Conservation (phyloP, 2,888 invertebrate genomes). For the Leptinotarsa peninsularis region DNA sequence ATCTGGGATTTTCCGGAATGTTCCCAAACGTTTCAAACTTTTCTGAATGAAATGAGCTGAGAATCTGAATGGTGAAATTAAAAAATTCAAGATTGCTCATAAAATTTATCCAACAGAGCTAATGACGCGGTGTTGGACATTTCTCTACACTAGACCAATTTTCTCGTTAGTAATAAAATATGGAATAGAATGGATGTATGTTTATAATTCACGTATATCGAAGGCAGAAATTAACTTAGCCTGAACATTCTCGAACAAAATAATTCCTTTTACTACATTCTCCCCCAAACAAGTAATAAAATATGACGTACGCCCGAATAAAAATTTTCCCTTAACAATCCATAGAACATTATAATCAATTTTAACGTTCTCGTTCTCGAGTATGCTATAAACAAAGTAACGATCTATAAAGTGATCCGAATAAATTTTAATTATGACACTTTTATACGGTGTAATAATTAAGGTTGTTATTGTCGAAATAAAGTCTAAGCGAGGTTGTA, state of each 20-base stretch:
- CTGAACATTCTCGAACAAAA: conserved; percentile 12
- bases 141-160: not conserved
- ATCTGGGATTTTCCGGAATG: no score
- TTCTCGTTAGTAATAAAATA: not conserved
- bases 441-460: conserved; percentile 48
- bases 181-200: conserved; percentile 3
- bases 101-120: no score
- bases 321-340: conserved; percentile 43
- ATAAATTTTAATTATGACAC: conserved; percentile 51
- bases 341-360: conserved; percentile 50
- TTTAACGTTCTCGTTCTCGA: conserved; percentile 45
- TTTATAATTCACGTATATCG: conserved; percentile 2
- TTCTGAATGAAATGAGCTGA: no score
- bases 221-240: conserved; percentile 12
- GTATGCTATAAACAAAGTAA: conserved; percentile 49
- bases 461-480: conserved; percentile 40
- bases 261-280: conserved; percentile 21
- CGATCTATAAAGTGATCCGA: conserved; percentile 48
- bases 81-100: no score
- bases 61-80: no score
- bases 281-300: conserved; percentile 40
- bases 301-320: conserved; percentile 40
- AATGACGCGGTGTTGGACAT: not conserved
- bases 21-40: no score
- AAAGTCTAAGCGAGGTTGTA: conserved; percentile 27